phyloP scores from a whole-genome alignment of 1,140 invertebrate species.

The Wiebesia pumilae region DNA sequence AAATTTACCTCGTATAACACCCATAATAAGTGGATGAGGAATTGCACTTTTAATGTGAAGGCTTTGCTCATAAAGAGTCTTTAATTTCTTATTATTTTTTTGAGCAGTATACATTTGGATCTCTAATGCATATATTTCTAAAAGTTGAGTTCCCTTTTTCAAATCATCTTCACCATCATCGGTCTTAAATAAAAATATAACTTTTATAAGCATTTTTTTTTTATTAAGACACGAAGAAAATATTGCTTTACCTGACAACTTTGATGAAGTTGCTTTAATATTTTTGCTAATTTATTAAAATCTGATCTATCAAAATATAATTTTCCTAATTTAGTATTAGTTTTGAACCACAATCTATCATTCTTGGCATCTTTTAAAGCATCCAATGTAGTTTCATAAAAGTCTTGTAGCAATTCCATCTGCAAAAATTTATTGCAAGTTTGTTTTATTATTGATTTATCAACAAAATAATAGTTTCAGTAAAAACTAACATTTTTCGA shows the following conservation, averaged over 20 bases:
- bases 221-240: not conserved
- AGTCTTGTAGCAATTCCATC: slow-evolving; percentile 99
- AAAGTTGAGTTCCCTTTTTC: slow-evolving; percentile 97
- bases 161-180: slow-evolving; percentile 99
- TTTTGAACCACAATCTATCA: slow-evolving; percentile 99
- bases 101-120: slow-evolving; percentile 99
- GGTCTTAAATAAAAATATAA: slow-evolving; percentile 79
- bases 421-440: slow-evolving; percentile 70
- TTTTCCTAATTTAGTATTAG: slow-evolving; percentile 99
- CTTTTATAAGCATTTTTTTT: not conserved
- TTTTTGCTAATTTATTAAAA: slow-evolving; percentile 95
- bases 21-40: slow-evolving; percentile 99
- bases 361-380: slow-evolving; percentile 99
- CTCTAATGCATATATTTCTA: slow-evolving; percentile 99
- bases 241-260: slow-evolving; percentile 89
- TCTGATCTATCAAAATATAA: slow-evolving; percentile 98
- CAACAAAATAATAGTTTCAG: slow-evolving; percentile 24
- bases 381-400: slow-evolving; percentile 99
- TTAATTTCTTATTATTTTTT: slow-evolving; percentile 99
- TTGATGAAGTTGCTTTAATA: slow-evolving; percentile 97
- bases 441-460: slow-evolving; percentile 1
- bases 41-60: slow-evolving; percentile 99
- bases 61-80: slow-evolving; percentile 98
- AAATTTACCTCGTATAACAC: slow-evolving; percentile 92
- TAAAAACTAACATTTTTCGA: slow-evolving; percentile 92